These are phyloP conservation scores for Prinia subflava DNA, from an alignment of 2,113 vertebrate species.

Conservation along the genomic window DNA sequence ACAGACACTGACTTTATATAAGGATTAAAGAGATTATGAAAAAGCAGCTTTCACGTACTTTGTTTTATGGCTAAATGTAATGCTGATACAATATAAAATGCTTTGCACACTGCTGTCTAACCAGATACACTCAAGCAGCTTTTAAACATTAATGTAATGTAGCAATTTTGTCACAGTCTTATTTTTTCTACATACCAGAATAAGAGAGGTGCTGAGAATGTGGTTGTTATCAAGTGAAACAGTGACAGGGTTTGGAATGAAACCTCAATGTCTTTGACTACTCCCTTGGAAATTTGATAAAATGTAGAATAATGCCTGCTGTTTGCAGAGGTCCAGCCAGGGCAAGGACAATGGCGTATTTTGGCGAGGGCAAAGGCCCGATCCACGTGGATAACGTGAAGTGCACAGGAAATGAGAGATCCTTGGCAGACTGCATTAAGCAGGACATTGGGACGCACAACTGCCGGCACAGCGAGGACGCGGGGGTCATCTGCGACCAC, in stretches of 20 bases:
- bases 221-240: neutral
- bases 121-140: neutral
- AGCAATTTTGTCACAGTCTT: neutral
- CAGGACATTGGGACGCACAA: conserved; percentile 89
- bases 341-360: conserved; percentile 94
- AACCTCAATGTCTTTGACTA: neutral
- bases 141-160: neutral
- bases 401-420: conserved; percentile 85
- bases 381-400: conserved; percentile 92
- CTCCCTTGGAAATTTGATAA: neutral
- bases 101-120: neutral
- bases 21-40: conserved; percentile 53
- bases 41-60: conserved; percentile 23
- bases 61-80: neutral
- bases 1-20: neutral
- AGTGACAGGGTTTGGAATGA: neutral
- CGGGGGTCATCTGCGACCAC: conserved; percentile 93
- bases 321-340: conserved; percentile 82
- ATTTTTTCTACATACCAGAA: neutral
- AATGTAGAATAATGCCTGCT: neutral
- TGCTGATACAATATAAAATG: neutral
- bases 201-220: neutral
- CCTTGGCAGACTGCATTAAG: conserved; percentile 88
- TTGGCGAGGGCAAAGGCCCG: conserved; percentile 91
- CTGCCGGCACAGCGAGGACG: conserved; percentile 96